phyloP scores from a whole-genome alignment of 2,113 vertebrate genomes.

The Bubo scandiacus region DNA sequence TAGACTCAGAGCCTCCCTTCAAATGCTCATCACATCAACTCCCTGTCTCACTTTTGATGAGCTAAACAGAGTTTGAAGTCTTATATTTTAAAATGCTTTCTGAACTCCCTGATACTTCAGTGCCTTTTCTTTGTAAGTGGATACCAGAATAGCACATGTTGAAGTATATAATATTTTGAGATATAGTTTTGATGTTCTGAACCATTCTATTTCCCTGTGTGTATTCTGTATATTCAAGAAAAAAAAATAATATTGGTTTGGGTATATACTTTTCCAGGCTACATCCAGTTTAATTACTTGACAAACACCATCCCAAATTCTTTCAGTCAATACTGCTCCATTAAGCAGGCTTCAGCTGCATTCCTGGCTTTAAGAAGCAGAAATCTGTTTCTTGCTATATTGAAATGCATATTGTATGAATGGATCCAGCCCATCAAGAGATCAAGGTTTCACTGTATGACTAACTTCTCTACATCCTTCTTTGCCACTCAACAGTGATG shows the following conservation, averaged over 20 bases:
- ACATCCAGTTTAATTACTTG: background rate
- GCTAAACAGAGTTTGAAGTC: background rate
- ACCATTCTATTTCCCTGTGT: background rate
- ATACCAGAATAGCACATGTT: background rate
- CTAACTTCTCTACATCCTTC: background rate
- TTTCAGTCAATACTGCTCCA: background rate
- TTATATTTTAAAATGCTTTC: background rate
- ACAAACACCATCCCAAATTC: background rate
- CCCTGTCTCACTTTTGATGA: background rate
- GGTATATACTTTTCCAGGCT: background rate
- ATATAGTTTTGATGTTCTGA: background rate
- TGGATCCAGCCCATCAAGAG: background rate
- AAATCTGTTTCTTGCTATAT: background rate
- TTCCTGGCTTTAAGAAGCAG: background rate
- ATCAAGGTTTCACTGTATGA: background rate
- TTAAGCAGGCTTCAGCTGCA: background rate
- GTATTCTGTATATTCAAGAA: background rate
- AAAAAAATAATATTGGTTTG: background rate
- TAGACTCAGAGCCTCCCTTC: background rate
- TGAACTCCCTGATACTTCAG: accelerated
- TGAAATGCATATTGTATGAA: background rate
- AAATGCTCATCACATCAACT: background rate
- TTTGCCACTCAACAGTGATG: background rate
- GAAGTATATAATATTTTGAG: background rate
- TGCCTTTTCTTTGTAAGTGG: background rate